A percentile compares a stretch with the other conserved stretches of the same genome.
Conservation (phyloP, 2,113 vertebrate genomes). For the Neofelis nebulosa region DNA sequence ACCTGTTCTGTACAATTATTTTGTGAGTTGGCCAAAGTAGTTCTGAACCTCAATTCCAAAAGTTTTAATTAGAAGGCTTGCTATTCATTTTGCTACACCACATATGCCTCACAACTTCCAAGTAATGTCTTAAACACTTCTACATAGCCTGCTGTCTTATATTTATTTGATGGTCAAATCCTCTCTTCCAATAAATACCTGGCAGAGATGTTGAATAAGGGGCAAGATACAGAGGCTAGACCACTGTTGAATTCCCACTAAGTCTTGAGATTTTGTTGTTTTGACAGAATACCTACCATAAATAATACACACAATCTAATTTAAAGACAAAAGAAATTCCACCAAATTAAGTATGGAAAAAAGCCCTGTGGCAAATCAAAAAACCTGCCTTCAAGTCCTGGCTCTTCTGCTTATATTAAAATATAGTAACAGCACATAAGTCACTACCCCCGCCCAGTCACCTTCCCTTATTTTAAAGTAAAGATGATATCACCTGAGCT, state of each 20-base stretch:
- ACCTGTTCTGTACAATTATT: neutral
- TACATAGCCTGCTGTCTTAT: neutral
- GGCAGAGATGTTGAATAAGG: neutral
- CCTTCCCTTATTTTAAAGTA: neutral
- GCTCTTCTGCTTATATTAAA: neutral
- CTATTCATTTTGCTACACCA: neutral
- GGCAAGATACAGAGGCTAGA: neutral
- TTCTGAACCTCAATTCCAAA: neutral
- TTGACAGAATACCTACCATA: slow-evolving; percentile 7
- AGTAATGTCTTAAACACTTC: neutral
- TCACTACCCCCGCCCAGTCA: neutral
- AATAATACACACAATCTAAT: slow-evolving; percentile 6
- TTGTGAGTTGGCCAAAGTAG: neutral
- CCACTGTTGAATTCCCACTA: neutral
- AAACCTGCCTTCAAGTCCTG: neutral
- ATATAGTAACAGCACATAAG: neutral
- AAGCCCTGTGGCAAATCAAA: neutral
- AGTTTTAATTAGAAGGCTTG: neutral
- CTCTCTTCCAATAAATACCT: neutral
- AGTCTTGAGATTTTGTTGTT: neutral
- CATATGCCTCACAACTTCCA: neutral
- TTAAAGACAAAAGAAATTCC: neutral
- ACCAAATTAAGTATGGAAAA: neutral
- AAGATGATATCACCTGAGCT: neutral
- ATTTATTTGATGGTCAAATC: neutral